Evolutionary conservation across 37 sponge, comb jelly and placozoan species (phyloP), one percentile per base, ranked within the genome.

Genomic region (Bolinopsis microptera): DNA sequence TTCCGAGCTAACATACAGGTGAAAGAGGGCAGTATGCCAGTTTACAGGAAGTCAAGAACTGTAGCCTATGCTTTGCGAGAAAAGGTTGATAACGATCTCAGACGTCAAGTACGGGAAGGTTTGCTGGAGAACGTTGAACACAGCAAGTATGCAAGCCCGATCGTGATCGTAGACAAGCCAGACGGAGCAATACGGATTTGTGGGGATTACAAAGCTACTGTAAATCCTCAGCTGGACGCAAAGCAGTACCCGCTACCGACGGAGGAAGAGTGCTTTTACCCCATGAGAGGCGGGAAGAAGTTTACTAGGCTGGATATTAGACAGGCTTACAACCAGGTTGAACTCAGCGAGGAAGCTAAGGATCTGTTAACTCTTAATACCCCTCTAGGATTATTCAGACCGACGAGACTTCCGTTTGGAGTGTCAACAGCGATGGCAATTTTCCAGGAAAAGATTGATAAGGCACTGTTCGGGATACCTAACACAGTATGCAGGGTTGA

Each of bases 321-420:
- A 1, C 69, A 32, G 33, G 90, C 88, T 22, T 94, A 94, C 39
- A 23, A 38, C 2, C 94, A 94, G 69, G 39, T 94, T 26, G 26
- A 24, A 0, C 27, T 39, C 24, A n/a, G 41, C 39, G 90, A 68
- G 69, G n/a, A 22, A 67, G 75, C 69, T 23, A 28, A 30, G 30
- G 32, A 94, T 68, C 69, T 69, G 30, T 69, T 93, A 9, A 41
- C 93, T 13, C 38, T 77, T 27, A 93, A 38, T 24, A 94, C 39
- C 30, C 83, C 38, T 92, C 76, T 76, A 37, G 94, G 83, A 80
- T 34, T 94, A 26, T 94, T 22, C 67, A 26, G 25, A 22, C 92
- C 75, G 39, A 93, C 93, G 16, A 48, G 94, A 38, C 77, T 94
- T 37, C 94, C 94, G 25, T 94, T 92, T 76, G 93, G 94, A 41